Conservation (phyloP, 2,113 vertebrate species). For the Balaeniceps rex region DNA sequence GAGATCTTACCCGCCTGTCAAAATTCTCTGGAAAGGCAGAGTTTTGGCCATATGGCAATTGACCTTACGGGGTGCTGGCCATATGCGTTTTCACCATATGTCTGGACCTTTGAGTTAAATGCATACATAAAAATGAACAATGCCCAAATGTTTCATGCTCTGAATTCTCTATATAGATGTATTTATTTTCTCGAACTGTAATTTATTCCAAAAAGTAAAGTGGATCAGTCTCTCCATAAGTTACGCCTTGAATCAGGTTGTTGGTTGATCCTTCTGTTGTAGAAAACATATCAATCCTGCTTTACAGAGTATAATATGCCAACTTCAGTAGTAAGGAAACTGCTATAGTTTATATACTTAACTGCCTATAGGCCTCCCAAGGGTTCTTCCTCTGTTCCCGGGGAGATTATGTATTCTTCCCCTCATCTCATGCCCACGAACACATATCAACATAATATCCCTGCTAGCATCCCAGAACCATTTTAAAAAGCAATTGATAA, state of each 20-base stretch:
- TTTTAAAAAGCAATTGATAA: not conserved
- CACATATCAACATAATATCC: not conserved
- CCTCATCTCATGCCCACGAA: not conserved
- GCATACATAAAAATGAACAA: not conserved
- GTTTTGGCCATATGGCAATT: not conserved
- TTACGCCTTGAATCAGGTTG: fast-evolving
- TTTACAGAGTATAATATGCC: not conserved
- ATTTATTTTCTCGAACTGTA: conserved; percentile 27
- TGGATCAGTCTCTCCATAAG: not conserved
- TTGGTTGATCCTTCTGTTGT: not conserved
- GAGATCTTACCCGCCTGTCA: not conserved
- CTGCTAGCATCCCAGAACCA: not conserved
- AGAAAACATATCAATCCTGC: not conserved
- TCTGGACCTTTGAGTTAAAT: not conserved
- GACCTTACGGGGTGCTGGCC: not conserved
- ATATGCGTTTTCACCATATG: not conserved
- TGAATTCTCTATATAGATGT: not conserved
- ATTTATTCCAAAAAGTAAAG: conserved; percentile 29
- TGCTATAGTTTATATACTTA: not conserved
- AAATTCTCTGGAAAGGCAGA: not conserved
- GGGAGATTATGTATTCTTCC: not conserved
- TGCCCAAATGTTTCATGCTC: not conserved
- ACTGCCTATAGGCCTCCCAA: not conserved
- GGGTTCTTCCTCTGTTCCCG: not conserved
- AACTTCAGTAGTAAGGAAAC: not conserved